These are phyloP conservation scores for Limnephilus auricula DNA, from an alignment of 2,888 invertebrate genomes.

Conservation along the genomic window DNA sequence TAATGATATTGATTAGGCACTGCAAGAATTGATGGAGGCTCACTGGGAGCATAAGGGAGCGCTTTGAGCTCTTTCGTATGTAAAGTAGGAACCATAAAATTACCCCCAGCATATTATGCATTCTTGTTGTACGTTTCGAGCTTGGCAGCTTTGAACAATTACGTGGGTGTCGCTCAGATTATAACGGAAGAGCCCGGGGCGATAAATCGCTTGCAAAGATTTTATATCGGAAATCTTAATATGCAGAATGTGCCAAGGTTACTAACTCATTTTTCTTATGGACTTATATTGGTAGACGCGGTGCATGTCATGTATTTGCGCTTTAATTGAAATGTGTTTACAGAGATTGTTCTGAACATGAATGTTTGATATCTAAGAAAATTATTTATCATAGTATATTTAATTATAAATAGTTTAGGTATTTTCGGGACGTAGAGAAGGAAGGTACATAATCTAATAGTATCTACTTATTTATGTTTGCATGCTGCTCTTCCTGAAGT, in stretches of 20 bases:
- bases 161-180: conserved; percentile 24
- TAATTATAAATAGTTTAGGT: too few relatives aligned
- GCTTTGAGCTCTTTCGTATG: background rate
- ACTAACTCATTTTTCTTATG: background rate
- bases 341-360: too few relatives aligned
- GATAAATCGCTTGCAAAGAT: conserved; percentile 15
- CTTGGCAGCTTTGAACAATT: background rate
- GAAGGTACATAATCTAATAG: too few relatives aligned
- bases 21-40: background rate
- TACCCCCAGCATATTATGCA: background rate
- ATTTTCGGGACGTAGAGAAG: too few relatives aligned
- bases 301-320: background rate
- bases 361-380: too few relatives aligned
- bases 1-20: background rate
- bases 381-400: too few relatives aligned
- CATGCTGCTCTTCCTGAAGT: too few relatives aligned
- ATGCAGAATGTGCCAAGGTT: conserved; percentile 36
- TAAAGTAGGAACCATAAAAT: background rate
- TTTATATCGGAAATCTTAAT: conserved; percentile 24
- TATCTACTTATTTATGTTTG: too few relatives aligned
- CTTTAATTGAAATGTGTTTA: background rate
- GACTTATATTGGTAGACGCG: background rate
- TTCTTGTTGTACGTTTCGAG: background rate
- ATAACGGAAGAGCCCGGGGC: conserved; percentile 36
- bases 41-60: background rate